These are phyloP conservation scores for Athene cunicularia DNA, from an alignment of 2,113 vertebrate genomes.

Conservation along the genomic window DNA sequence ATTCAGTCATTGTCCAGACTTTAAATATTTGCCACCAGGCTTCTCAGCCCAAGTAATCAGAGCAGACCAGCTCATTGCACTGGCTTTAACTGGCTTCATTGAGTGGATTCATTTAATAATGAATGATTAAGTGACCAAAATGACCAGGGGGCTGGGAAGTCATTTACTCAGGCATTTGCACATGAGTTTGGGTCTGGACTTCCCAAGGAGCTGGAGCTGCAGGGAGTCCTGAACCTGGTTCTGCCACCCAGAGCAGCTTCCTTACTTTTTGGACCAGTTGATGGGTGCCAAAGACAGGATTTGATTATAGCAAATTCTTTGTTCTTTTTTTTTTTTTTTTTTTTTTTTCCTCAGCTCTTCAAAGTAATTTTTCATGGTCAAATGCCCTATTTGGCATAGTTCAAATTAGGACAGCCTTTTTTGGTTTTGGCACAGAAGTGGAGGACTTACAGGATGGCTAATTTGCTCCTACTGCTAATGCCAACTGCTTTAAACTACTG, in stretches of 20 bases:
- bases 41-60: background rate
- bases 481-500: background rate
- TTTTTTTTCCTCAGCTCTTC: background rate
- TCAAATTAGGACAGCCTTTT: background rate
- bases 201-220: background rate
- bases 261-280: background rate
- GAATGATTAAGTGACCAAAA: background rate
- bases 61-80: background rate
- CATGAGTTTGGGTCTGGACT: background rate
- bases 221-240: background rate
- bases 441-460: background rate
- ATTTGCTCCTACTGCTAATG: background rate
- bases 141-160: background rate
- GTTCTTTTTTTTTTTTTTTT: background rate
- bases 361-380: slow-evolving; percentile 14
- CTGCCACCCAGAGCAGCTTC: background rate
- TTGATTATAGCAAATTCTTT: background rate
- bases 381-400: background rate
- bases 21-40: background rate
- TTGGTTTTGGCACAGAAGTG: background rate
- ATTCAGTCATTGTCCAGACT: background rate
- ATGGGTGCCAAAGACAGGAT: background rate
- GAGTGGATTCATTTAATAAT: background rate
- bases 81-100: background rate
- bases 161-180: background rate